Percentiles rank a stretch among this genome's conserved stretches.
phyloP scores from a whole-genome alignment of 1,140 invertebrate species.

The Nephotettix cincticeps region DNA sequence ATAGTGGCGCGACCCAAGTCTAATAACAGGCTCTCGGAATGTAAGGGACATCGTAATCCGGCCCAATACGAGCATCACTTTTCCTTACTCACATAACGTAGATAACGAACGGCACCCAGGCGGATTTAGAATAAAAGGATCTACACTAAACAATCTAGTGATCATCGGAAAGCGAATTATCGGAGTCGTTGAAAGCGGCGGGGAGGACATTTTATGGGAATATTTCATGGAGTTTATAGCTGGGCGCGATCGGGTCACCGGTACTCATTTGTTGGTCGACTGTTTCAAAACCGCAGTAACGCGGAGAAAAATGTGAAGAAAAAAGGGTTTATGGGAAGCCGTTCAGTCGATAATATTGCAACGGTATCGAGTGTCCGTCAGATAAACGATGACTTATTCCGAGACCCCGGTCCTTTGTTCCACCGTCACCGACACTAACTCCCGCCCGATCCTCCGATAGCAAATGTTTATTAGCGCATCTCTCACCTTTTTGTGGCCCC shows the following conservation, averaged over 20 bases:
- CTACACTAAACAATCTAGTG: slow-evolving; percentile 16
- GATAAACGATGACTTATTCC: slow-evolving; percentile 8
- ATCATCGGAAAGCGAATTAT: slow-evolving; percentile 15
- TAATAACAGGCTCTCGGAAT: background rate
- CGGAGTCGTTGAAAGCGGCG: slow-evolving; percentile 3
- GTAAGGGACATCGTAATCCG: background rate
- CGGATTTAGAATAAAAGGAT: background rate
- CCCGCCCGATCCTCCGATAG: background rate
- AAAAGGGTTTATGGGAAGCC: background rate
- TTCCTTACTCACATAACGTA: slow-evolving; percentile 7
- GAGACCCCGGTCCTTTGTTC: background rate
- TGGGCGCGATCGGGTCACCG: slow-evolving; percentile 4
- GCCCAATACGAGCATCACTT: background rate
- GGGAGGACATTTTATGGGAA: slow-evolving; percentile 14
- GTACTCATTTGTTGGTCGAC: slow-evolving; percentile 1
- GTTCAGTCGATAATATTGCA: background rate
- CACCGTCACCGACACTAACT: background rate
- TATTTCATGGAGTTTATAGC: slow-evolving; percentile 11
- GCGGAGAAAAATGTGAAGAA: background rate
- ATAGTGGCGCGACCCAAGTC: background rate
- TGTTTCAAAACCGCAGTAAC: slow-evolving; percentile 13
- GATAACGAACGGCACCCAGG: background rate
- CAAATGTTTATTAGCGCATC: slow-evolving; percentile 3
- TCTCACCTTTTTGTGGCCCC: background rate
- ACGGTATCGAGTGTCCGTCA: background rate